A percentile compares a stretch with the other conserved stretches of the same genome.
These are phyloP conservation scores for Coccyzus lansbergi DNA, from an alignment of 2,797 vertebrate species.

Conservation along the genomic window DNA sequence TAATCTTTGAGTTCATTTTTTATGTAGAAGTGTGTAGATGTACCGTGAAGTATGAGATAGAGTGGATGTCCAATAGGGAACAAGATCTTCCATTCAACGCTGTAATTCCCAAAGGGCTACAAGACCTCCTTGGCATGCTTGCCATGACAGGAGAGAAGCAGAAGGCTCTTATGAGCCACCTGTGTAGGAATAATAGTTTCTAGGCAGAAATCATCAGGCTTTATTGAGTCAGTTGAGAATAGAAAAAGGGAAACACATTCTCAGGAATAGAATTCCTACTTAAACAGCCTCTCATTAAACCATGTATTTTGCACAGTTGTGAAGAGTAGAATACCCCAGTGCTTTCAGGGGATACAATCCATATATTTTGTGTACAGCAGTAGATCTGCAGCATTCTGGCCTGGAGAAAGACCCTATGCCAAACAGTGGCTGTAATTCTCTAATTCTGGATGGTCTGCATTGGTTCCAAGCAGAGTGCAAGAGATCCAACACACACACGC, in stretches of 20 bases:
- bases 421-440: neutral
- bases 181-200: neutral
- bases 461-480: neutral
- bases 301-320: neutral
- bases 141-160: neutral
- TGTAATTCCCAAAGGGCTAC: neutral
- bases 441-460: neutral
- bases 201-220: neutral
- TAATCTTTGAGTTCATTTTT: neutral
- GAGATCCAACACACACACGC: no score
- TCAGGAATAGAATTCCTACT: neutral
- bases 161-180: neutral
- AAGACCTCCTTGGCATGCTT: neutral
- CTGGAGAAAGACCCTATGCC: neutral
- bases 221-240: neutral
- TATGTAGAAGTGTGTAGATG: neutral
- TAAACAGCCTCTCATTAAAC: neutral
- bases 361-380: fast-evolving
- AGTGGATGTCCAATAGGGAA: fast-evolving
- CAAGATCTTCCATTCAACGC: neutral
- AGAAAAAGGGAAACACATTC: neutral
- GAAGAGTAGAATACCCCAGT: neutral
- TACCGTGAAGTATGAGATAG: neutral
- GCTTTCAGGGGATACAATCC: neutral
- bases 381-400: neutral